Evolutionary conservation across 2,797 vertebrate genomes (phyloP), one percentile per base, ranked within the genome.

Genomic region (Galaxias olidus): DNA sequence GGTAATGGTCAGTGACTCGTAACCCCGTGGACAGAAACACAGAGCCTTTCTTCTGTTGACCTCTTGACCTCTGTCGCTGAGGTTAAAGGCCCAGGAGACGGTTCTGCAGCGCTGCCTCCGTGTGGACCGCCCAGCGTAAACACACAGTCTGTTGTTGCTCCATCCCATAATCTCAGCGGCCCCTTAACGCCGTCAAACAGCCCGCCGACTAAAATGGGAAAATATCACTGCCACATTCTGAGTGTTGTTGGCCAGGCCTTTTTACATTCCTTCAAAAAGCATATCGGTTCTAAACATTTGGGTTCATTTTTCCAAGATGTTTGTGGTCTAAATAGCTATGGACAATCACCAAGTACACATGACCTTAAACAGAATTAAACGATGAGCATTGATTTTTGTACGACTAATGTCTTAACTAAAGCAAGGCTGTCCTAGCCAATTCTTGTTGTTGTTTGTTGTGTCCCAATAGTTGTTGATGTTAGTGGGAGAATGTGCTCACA

Each of bases 21-120:
- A n/a, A n/a, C n/a, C n/a, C n/a, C n/a, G n/a, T n/a, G n/a, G n/a
- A n/a, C n/a, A n/a, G 20, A 49, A 42, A 46, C n/a, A 66, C 0
- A 12, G 79, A 70, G 65, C 53, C 61, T 82, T 83, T 83, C 74
- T 84, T 78, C 74, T 72, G 45, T 61, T 80, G 76, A 61, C 74
- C 77, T 73, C 51, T 78, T 84, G 82, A 86, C 86, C 82, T 63
- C 42, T 6, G 30, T 30, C 3, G 30, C 30, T 30, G 77, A 83
- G 80, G 80, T 81, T 86, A 86, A 53, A 66, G 77, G 61, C 76
- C 71, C 72, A 61, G 63, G 65, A 80, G 77, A 75, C 59, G n/a
- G 68, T 80, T 72, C 63, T 77, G 44, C 63, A 65, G 49, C 51
- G 19, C 51, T n/a, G n/a, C n/a, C n/a, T n/a, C n/a, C n/a, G n/a